phyloP scores from a whole-genome alignment of 2,888 invertebrate species.

The Limnephilus rhombicus region DNA sequence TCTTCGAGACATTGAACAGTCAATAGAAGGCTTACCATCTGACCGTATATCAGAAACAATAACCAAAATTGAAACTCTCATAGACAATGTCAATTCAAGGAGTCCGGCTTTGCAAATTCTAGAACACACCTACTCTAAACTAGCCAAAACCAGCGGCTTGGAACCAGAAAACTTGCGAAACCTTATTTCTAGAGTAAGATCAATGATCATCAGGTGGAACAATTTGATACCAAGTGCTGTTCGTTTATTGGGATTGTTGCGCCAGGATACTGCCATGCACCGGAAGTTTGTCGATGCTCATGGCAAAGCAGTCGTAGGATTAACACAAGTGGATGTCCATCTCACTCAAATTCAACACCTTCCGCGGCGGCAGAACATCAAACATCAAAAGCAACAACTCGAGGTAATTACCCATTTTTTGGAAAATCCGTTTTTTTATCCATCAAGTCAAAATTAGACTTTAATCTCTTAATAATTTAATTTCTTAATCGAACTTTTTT shows the following conservation, averaged over 20 bases:
- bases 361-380: slow-evolving; percentile 74
- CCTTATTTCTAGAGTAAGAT: slow-evolving; percentile 79
- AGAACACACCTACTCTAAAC: slow-evolving; percentile 83
- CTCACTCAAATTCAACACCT: slow-evolving; percentile 84
- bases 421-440: neutral
- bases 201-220: slow-evolving; percentile 82
- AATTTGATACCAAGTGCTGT: slow-evolving; percentile 79
- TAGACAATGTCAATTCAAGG: slow-evolving; percentile 78
- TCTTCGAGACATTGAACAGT: slow-evolving; percentile 79
- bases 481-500: slow-evolving; percentile 40
- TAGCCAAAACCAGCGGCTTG: slow-evolving; percentile 82
- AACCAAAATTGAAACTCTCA: slow-evolving; percentile 76
- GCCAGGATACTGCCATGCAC: slow-evolving; percentile 79
- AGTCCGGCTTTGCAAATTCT: slow-evolving; percentile 79
- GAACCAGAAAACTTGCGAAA: slow-evolving; percentile 84
- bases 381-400: slow-evolving; percentile 74
- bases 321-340: slow-evolving; percentile 85
- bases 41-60: slow-evolving; percentile 80
- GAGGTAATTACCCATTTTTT: slow-evolving; percentile 69
- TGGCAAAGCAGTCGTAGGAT: slow-evolving; percentile 82
- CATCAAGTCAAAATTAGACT: neutral
- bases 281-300: slow-evolving; percentile 85
- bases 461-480: neutral
- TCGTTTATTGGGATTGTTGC: slow-evolving; percentile 78
- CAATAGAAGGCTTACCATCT: slow-evolving; percentile 77